phyloP scores from a whole-genome alignment of 1,140 invertebrate species.

The Protaetia brevitarsis region DNA sequence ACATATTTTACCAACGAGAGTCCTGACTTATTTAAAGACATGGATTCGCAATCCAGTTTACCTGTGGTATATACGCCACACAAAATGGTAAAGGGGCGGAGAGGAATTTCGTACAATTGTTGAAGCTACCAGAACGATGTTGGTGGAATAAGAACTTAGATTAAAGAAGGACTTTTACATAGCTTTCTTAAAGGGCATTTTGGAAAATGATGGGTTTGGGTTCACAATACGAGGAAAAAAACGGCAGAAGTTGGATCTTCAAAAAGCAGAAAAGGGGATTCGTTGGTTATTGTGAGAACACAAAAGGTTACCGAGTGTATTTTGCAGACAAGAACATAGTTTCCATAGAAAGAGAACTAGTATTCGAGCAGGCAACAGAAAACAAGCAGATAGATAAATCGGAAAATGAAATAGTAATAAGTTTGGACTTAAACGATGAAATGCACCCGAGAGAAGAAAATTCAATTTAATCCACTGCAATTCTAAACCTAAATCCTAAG shows the following conservation, averaged over 20 bases:
- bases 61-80: conserved; percentile 47
- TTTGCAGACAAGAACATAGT: background rate
- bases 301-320: background rate
- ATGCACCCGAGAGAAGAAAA: background rate
- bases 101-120: conserved; percentile 39
- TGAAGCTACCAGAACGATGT: conserved; percentile 36
- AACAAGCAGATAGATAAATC: conserved; percentile 30
- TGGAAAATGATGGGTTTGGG: background rate
- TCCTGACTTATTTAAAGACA: conserved; percentile 32
- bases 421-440: no score
- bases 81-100: conserved; percentile 49
- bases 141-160: conserved; percentile 44
- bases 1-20: conserved; percentile 42
- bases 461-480: no score
- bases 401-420: conserved; percentile 32
- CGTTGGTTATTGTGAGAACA: background rate
- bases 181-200: no score
- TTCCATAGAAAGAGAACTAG: background rate
- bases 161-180: no score
- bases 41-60: conserved; percentile 45
- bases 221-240: background rate
- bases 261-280: background rate
- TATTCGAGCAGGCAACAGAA: conserved; percentile 25
- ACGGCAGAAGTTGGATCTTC: background rate
- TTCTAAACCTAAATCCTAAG: no score